phyloP scores from a whole-genome alignment of 2,113 vertebrate genomes.

The Noctilio leporinus region DNA sequence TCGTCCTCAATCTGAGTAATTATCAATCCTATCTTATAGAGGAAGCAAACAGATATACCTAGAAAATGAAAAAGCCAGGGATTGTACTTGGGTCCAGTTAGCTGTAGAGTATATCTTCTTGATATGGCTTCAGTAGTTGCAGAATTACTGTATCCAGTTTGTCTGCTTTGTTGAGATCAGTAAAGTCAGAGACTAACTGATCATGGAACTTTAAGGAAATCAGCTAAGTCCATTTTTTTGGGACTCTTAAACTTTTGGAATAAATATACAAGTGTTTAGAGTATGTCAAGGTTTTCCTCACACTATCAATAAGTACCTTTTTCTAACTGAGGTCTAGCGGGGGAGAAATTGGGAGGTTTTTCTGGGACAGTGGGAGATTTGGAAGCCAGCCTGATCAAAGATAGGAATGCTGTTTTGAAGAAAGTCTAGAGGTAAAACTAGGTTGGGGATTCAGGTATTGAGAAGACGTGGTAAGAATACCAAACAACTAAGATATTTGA shows the following conservation, averaged over 20 bases:
- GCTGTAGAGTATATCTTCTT: not conserved
- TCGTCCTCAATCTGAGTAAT: not conserved
- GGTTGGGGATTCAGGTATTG: not conserved
- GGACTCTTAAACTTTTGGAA: not conserved
- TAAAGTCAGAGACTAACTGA: not conserved
- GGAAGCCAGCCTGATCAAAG: not conserved
- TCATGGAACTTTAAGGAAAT: not conserved
- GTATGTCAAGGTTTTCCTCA: not conserved
- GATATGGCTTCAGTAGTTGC: not conserved
- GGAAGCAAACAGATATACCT: not conserved
- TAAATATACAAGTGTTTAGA: not conserved
- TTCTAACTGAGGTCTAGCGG: not conserved
- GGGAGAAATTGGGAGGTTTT: not conserved
- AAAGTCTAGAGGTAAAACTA: not conserved
- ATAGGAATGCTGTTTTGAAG: not conserved
- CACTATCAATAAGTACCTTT: not conserved
- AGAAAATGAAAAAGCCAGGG: not conserved
- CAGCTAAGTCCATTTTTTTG: not conserved
- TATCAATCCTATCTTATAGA: not conserved
- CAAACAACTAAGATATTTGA: not conserved
- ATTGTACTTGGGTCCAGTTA: not conserved
- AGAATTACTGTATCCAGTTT: not conserved
- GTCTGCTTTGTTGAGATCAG: not conserved
- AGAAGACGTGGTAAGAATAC: not conserved
- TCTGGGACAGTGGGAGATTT: not conserved